Evolutionary conservation across 1,140 invertebrate species (phyloP), one percentile per base, ranked within the genome.

Genomic region (Pseudomyrmex cubaensis): DNA sequence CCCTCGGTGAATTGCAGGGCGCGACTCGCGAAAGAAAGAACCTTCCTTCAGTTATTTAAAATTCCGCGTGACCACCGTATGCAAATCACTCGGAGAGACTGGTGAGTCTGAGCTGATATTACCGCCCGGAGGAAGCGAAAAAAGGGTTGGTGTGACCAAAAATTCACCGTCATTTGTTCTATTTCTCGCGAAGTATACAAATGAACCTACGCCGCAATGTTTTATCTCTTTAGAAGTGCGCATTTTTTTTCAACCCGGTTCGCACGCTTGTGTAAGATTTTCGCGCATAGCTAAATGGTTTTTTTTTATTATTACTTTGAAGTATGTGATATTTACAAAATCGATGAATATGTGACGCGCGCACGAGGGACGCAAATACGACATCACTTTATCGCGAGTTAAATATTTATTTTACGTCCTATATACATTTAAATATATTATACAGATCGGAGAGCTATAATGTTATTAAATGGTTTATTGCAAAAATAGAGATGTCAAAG

Each of bases 41-140:
- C 7, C 64, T 78, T 78, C 59, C 88, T 87, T 87, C 87, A 86
- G 85, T 84, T 90, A 87, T 85, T 90, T 89, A 88, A 90, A 90
- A 90, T 90, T 90, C 90, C 70, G 64, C 48, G 75, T 84, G 85
- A 87, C 85, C 64, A 84, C 72, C 72, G 70, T 69, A 87, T 85
- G 89, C 85, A 89, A 89, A 90, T 90, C 66, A 66, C 69, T 64
- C 46, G n/a, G n/a, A 50, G 50, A 61, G 67, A 20, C 83, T 15
- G 67, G 70, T 72, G 76, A 61, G 67, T 69, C 77, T 72, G 80
- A 83, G 67, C 80, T 84, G 78, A 78, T 78, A 78, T 78, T 69
- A 78, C 63, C 44, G 9, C 62, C 50, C 12, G 52, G 3, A 69
- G 25, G 54, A 48, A 57, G 15, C 35, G 12, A 12, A 78, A 57